Conservation (phyloP, 2,888 invertebrate genomes). For the Eupithecia subfuscata region DNA sequence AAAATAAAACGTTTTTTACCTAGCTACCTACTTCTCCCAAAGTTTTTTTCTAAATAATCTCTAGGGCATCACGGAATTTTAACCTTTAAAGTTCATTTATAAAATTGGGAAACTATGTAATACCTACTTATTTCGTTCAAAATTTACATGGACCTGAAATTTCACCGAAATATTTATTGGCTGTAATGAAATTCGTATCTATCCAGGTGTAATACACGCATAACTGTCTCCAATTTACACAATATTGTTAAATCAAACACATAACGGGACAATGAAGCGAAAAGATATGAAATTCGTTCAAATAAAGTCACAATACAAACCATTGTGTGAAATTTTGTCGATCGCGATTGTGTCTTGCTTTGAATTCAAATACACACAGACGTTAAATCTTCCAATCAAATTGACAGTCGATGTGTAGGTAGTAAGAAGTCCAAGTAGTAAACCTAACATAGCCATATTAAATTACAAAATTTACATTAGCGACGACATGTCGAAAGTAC, state of each 20-base stretch:
- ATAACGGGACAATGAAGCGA: conserved; percentile 48
- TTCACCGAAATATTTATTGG: conserved; percentile 19
- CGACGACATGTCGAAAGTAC: conserved; percentile 1
- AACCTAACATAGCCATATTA: background rate
- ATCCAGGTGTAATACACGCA: conserved; percentile 33
- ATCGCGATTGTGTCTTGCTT: conserved; percentile 52
- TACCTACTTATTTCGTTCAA: background rate
- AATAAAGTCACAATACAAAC: conserved; percentile 48
- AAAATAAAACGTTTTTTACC: conserved; percentile 14
- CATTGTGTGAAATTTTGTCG: conserved; percentile 55
- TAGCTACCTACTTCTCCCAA: background rate
- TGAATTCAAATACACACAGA: conserved; percentile 33
- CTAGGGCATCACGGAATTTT: conserved; percentile 16
- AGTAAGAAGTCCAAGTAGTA: background rate
- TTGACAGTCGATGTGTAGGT: background rate
- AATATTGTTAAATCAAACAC: conserved; percentile 53
- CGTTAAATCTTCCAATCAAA: conserved; percentile 25
- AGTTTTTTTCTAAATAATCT: conserved; percentile 11
- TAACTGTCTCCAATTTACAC: conserved; percentile 43
- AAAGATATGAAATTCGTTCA: conserved; percentile 60
- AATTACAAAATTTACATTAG: background rate
- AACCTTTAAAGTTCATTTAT: conserved; percentile 13
- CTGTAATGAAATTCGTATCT: conserved; percentile 26
- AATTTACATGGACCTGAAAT: conserved; percentile 9
- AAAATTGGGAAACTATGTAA: background rate